Conservation (phyloP, 2,888 invertebrate species). For the Steinernema carpocapsae region DNA sequence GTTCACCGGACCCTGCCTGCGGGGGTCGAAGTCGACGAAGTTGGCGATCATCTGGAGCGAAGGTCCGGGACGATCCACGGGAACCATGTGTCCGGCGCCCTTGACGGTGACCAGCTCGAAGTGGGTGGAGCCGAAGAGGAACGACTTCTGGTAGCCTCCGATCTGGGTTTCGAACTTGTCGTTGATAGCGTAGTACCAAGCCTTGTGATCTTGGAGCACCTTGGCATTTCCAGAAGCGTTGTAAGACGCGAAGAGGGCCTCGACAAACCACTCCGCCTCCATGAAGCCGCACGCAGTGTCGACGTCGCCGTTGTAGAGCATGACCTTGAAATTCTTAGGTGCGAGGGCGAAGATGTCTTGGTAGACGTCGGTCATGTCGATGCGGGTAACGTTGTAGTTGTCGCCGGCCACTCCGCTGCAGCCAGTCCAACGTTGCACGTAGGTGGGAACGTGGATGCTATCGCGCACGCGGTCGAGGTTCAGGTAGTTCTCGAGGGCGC, state of each 20-base stretch:
- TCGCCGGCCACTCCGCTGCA: slow-evolving; percentile 43
- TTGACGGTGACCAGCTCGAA: slow-evolving; percentile 51
- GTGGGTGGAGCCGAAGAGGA: slow-evolving; percentile 18
- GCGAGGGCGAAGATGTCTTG: slow-evolving; percentile 46
- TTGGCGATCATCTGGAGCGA: slow-evolving; percentile 62
- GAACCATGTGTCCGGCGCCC: slow-evolving; percentile 48
- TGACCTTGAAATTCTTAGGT: slow-evolving; percentile 38
- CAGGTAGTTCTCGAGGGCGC: slow-evolving; percentile 52
- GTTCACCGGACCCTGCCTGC: not conserved
- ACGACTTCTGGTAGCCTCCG: slow-evolving; percentile 53
- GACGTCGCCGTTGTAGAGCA: slow-evolving; percentile 59
- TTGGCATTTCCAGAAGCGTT: not conserved
- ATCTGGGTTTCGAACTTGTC: slow-evolving; percentile 46
- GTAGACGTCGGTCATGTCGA: slow-evolving; percentile 54
- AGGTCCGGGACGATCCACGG: slow-evolving; percentile 60
- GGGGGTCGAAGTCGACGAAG: slow-evolving; percentile 45
- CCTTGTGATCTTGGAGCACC: not conserved
- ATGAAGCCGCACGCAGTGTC: slow-evolving; percentile 58
- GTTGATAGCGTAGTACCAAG: slow-evolving; percentile 20
- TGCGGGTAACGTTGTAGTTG: slow-evolving; percentile 50
- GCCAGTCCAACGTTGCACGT: slow-evolving; percentile 54
- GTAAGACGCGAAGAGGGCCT: slow-evolving; percentile 38
- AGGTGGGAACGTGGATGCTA: slow-evolving; percentile 60
- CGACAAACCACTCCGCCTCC: slow-evolving; percentile 53
- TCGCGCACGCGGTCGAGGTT: slow-evolving; percentile 54